Evolutionary conservation across 1,140 invertebrate species (phyloP), one percentile per base, ranked within the genome.

Genomic region (Galleria mellonella): DNA sequence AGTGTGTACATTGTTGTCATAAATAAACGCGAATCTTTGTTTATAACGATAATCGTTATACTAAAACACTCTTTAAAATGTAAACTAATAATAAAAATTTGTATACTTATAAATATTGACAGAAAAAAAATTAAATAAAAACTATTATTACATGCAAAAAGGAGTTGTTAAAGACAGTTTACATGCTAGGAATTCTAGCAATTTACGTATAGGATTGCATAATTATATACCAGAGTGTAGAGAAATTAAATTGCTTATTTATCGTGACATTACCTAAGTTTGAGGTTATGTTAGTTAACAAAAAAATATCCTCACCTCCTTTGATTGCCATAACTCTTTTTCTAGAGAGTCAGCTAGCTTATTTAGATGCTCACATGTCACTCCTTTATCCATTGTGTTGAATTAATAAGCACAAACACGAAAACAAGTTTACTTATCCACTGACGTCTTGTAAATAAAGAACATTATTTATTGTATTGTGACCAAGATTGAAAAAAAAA

Each of bases 291-390:
- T 55, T 23, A 23, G 55, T 39, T 33, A 63, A 55, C 27, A 55
- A 62, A 82, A 63, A 53, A 53, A 9, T 44, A 23, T 29, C 12
- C 59, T 62, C 54, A 85, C 83, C 72, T 85, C 82, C 55, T 77
- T 84, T 10, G 73, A 64, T 43, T 78, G 72, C 78, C 79, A 85
- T 43, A 83, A 51, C 14, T 85, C 74, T 51, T 72, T 75, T 42
- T 53, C 73, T 2, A 85, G 62, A 27, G 70, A 60, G 43, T 84
- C 72, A 43, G 68, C 58, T 10, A 87, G 56, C 43, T 76, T 82
- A 54, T 84, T 83, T 43, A 87, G 52, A 62, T 87, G 83, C 43
- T 84, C 81, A 70, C 83, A 87, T 43, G 81, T 83, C 58, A 83
- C 74, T 47, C 77, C 70, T 71, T 72, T 82, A 67, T 82, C 76